Percentiles rank a stretch among this genome's conserved stretches.
Conservation (phyloP, 2,888 invertebrate genomes). For the Drosophila pseudotakahashii region DNA sequence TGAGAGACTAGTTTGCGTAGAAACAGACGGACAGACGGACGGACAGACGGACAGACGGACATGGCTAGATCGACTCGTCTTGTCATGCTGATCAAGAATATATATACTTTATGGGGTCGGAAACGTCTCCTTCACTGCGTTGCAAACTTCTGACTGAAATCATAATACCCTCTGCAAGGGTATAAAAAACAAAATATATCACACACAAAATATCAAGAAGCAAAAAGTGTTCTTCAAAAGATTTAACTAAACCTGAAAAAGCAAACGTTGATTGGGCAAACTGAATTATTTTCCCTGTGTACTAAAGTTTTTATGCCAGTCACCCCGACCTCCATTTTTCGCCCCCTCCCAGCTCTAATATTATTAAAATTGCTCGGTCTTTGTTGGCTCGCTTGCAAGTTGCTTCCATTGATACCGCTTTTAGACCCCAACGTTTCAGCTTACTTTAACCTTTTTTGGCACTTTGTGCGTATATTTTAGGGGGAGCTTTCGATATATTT, state of each 20-base stretch:
- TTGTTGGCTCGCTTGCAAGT: conserved; percentile 53
- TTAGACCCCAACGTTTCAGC: background rate
- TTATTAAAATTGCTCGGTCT: conserved; percentile 40
- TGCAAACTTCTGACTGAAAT: too few species aligned
- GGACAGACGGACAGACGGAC: too few species aligned
- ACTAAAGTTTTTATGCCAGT: conserved; percentile 6
- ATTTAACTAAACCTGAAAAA: background rate
- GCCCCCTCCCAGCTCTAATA: background rate
- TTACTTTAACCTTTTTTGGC: background rate
- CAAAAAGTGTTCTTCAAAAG: background rate
- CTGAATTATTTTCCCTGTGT: background rate
- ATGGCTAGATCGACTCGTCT: too few species aligned
- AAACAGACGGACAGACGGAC: too few species aligned
- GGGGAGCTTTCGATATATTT: conserved; percentile 48
- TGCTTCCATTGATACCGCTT: conserved; percentile 12
- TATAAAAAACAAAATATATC: too few species aligned
- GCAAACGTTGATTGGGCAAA: background rate
- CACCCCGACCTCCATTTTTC: background rate
- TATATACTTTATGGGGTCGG: too few species aligned
- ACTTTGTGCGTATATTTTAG: background rate
- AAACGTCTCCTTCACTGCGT: too few species aligned
- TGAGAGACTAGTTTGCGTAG: too few species aligned
- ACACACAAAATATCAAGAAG: background rate
- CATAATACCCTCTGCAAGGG: too few species aligned
- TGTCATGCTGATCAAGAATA: too few species aligned